These are phyloP conservation scores for Aleiodes alternator DNA, from an alignment of 2,888 invertebrate genomes.

Conservation along the genomic window DNA sequence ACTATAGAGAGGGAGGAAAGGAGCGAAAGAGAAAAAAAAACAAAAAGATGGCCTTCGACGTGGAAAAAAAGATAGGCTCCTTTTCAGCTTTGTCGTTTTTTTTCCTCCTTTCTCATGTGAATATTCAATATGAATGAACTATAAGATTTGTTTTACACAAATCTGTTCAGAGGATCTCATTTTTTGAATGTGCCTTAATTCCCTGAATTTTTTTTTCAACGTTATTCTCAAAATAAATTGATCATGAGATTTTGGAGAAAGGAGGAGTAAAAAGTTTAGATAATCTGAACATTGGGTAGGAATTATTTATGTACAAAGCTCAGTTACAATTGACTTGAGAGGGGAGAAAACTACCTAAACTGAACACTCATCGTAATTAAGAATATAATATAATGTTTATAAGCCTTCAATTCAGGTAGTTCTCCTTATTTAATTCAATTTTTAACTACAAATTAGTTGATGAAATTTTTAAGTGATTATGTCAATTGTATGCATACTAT, in stretches of 20 bases:
- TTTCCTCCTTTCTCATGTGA: neutral
- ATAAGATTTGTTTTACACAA: too few species aligned
- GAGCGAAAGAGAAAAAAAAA: neutral
- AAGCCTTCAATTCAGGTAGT: neutral
- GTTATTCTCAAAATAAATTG: too few species aligned
- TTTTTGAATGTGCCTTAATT: slow-evolving; percentile 10
- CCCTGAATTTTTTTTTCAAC: neutral
- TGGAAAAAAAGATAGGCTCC: neutral
- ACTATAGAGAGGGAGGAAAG: neutral
- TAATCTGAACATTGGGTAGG: too few species aligned
- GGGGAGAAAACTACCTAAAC: slow-evolving; percentile 14
- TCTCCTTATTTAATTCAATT: neutral
- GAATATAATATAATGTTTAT: neutral
- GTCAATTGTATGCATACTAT: slow-evolving; percentile 5
- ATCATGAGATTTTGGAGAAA: too few species aligned
- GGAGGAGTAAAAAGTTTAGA: neutral
- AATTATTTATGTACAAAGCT: slow-evolving; percentile 10
- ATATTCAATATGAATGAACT: neutral
- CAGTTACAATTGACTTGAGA: slow-evolving; percentile 9
- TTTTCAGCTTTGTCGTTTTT: too few species aligned
- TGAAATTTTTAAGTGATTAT: neutral
- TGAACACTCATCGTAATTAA: neutral
- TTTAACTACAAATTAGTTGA: slow-evolving; percentile 11
- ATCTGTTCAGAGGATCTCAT: too few species aligned
- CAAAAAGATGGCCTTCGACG: neutral